phyloP scores from a whole-genome alignment of 2,888 invertebrate genomes.

The Cataglyphis livida region DNA sequence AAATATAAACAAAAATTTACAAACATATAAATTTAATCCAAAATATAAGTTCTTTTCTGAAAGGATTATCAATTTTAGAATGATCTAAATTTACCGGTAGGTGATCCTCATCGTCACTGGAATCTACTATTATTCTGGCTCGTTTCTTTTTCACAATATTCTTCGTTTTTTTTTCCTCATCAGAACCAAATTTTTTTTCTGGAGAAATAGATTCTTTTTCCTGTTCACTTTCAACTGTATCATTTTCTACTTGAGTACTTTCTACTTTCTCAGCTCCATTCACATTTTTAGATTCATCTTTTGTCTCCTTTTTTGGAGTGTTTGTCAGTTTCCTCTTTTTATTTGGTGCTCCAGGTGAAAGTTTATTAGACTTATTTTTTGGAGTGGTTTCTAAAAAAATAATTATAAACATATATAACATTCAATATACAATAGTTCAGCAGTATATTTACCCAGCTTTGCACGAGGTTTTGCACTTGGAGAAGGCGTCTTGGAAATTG shows the following conservation, averaged over 20 bases:
- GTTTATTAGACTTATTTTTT: slow-evolving; percentile 49
- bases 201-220: slow-evolving; percentile 69
- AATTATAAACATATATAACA: not conserved
- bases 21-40: slow-evolving; percentile 19
- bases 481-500: slow-evolving; percentile 40
- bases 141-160: slow-evolving; percentile 70
- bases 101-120: slow-evolving; percentile 83
- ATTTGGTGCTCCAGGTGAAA: slow-evolving; percentile 40
- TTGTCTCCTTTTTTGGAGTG: slow-evolving; percentile 56
- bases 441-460: slow-evolving; percentile 41
- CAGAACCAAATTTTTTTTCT: slow-evolving; percentile 29
- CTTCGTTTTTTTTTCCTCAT: slow-evolving; percentile 29
- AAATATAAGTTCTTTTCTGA: not conserved
- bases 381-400: slow-evolving; percentile 51
- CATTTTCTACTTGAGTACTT: slow-evolving; percentile 56
- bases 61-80: not conserved
- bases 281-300: slow-evolving; percentile 24
- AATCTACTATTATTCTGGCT: slow-evolving; percentile 72
- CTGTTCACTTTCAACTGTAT: slow-evolving; percentile 45
- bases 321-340: slow-evolving; percentile 56
- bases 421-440: slow-evolving; percentile 10
- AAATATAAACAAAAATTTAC: slow-evolving; percentile 31
- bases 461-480: slow-evolving; percentile 51
- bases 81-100: slow-evolving; percentile 66
- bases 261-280: slow-evolving; percentile 53